phyloP scores from a whole-genome alignment of 1,140 invertebrate genomes.

The Bombus pascuorum region DNA sequence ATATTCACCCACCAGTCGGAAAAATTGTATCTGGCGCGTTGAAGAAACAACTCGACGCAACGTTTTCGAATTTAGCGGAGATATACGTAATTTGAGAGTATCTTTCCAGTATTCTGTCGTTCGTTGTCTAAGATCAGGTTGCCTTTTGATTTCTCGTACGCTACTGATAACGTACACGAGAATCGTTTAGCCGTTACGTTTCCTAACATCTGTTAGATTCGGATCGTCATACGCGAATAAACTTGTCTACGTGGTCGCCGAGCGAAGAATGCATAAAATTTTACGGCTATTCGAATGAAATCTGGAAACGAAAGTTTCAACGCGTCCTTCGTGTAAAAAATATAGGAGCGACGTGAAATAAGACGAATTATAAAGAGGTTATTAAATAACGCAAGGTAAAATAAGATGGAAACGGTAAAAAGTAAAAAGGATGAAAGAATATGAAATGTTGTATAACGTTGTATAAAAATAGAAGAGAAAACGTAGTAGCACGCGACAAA shows the following conservation, averaged over 20 bases:
- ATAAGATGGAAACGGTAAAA: too few relatives aligned
- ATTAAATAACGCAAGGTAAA: too few relatives aligned
- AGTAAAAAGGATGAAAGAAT: too few relatives aligned
- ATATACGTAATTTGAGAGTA: too few relatives aligned
- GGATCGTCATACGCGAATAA: background rate
- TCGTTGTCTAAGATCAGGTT: background rate
- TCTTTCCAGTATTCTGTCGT: too few relatives aligned
- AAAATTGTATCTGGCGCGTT: background rate
- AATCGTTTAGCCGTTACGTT: background rate
- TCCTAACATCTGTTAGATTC: rapidly evolving
- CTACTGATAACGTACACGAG: too few relatives aligned
- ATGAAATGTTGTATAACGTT: background rate
- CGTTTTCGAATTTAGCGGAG: background rate
- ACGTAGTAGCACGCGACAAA: background rate
- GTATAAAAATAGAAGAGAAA: background rate
- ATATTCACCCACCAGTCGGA: constrained; percentile 18
- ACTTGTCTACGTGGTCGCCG: background rate
- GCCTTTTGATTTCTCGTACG: too few relatives aligned
- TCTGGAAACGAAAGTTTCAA: background rate
- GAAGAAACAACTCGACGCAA: background rate
- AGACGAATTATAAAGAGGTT: too few relatives aligned
- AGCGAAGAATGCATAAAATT: background rate
- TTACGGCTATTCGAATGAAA: background rate
- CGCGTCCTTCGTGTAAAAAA: background rate
- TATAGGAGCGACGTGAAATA: background rate